phyloP scores from a whole-genome alignment of 2,888 invertebrate genomes.

The Acronicta leporina region DNA sequence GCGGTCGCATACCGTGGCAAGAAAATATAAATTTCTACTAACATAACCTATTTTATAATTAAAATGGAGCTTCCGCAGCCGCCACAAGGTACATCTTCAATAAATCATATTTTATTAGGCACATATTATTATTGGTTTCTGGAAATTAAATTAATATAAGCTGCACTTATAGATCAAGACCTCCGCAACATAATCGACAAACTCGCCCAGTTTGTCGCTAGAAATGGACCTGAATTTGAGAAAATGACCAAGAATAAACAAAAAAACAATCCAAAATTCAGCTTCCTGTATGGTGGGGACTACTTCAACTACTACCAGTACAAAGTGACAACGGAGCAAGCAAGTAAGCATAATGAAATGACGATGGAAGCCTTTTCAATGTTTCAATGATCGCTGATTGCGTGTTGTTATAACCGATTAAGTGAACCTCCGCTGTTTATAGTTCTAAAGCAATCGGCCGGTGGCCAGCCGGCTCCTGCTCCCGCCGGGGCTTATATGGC shows the following conservation, averaged over 20 bases:
- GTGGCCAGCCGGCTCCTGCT: slow-evolving; percentile 86
- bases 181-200: slow-evolving; percentile 99
- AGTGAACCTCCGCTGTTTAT: slow-evolving; percentile 90
- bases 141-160: slow-evolving; percentile 13
- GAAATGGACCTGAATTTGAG: slow-evolving; percentile 99
- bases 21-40: slow-evolving; percentile 38
- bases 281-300: slow-evolving; percentile 98
- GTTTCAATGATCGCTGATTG: slow-evolving; percentile 80
- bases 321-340: slow-evolving; percentile 98
- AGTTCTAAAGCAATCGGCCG: slow-evolving; percentile 93
- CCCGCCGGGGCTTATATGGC: slow-evolving; percentile 88
- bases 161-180: slow-evolving; percentile 93
- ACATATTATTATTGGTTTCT: slow-evolving; percentile 1
- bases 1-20: slow-evolving; percentile 20
- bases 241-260: slow-evolving; percentile 99
- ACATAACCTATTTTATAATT: slow-evolving; percentile 74
- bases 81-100: slow-evolving; percentile 87
- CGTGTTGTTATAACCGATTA: slow-evolving; percentile 83
- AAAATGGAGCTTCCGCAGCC: slow-evolving; percentile 89
- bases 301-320: slow-evolving; percentile 98
- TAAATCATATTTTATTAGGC: neutral
- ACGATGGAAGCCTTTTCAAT: slow-evolving; percentile 67
- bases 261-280: slow-evolving; percentile 98
- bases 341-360: slow-evolving; percentile 91
- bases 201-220: slow-evolving; percentile 99